phyloP scores from a whole-genome alignment of 2,797 vertebrate species.

The Argyrosomus regius region DNA sequence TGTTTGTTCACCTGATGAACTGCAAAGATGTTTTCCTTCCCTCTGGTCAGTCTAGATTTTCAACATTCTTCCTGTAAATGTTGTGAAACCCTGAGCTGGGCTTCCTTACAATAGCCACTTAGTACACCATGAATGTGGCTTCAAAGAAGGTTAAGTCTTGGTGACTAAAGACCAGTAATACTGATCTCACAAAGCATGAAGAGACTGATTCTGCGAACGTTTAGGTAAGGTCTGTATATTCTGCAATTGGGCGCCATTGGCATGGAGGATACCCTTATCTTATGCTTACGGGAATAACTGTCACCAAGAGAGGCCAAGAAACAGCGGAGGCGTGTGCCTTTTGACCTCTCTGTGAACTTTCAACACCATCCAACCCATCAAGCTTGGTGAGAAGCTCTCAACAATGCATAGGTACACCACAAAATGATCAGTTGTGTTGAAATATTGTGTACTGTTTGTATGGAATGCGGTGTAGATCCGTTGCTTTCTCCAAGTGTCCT shows the following conservation, averaged over 20 bases:
- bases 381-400: neutral
- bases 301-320: neutral
- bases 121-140: neutral
- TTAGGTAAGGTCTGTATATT: neutral
- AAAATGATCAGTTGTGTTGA: constrained; percentile 16
- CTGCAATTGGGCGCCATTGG: neutral
- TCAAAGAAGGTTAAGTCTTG: neutral
- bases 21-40: neutral
- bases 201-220: neutral
- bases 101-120: neutral
- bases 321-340: neutral
- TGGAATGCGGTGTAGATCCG: constrained; percentile 1
- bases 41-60: neutral
- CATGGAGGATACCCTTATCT: neutral
- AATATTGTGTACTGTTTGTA: neutral
- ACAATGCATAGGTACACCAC: neutral
- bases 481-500: constrained; percentile 1
- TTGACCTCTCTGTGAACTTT: constrained; percentile 17
- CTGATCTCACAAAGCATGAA: constrained; percentile 5
- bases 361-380: constrained; percentile 10
- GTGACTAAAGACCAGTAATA: neutral
- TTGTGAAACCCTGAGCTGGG: neutral
- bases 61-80: neutral
- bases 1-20: neutral
- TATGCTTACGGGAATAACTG: neutral